Evolutionary conservation across 1,140 invertebrate genomes (phyloP).

Genomic region (Vanessa tameamea): DNA sequence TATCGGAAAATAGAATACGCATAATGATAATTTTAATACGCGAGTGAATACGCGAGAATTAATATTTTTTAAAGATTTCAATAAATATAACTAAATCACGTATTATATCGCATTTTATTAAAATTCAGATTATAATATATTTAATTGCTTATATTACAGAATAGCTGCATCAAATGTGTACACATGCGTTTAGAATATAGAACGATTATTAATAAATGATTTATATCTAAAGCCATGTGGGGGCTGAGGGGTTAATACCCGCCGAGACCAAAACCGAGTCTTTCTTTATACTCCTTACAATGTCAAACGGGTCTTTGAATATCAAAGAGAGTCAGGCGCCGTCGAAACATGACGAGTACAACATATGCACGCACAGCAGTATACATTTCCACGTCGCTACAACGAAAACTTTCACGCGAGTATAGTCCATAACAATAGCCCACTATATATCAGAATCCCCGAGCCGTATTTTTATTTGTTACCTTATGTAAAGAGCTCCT

Average conservation of each 20-base stretch:
- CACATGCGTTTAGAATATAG: not conserved
- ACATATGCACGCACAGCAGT: not conserved
- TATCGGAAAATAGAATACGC: too few relatives aligned
- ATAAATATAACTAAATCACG: too few relatives aligned
- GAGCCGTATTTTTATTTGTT: slow-evolving; percentile 1
- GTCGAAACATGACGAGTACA: slow-evolving; percentile 14
- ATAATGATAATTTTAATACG: too few relatives aligned
- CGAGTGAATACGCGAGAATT: too few relatives aligned
- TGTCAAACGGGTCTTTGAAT: slow-evolving; percentile 23
- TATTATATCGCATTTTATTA: too few relatives aligned
- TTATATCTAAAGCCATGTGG: not conserved
- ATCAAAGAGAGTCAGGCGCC: slow-evolving; percentile 27
- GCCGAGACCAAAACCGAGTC: not conserved
- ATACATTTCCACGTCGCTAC: slow-evolving; percentile 13
- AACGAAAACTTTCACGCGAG: not conserved
- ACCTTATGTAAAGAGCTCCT: slow-evolving; percentile 13
- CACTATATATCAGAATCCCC: not conserved
- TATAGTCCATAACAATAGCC: not conserved
- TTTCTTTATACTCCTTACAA: slow-evolving; percentile 20
- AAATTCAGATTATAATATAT: too few relatives aligned
- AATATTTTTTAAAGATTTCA: too few relatives aligned
- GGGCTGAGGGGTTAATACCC: slow-evolving; percentile 7
- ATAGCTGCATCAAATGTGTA: not conserved
- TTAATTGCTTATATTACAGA: not conserved
- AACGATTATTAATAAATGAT: not conserved